Evolutionary conservation across 37 sponge, comb jelly and placozoan species (phyloP).

Genomic region (Corticium candelabrum): DNA sequence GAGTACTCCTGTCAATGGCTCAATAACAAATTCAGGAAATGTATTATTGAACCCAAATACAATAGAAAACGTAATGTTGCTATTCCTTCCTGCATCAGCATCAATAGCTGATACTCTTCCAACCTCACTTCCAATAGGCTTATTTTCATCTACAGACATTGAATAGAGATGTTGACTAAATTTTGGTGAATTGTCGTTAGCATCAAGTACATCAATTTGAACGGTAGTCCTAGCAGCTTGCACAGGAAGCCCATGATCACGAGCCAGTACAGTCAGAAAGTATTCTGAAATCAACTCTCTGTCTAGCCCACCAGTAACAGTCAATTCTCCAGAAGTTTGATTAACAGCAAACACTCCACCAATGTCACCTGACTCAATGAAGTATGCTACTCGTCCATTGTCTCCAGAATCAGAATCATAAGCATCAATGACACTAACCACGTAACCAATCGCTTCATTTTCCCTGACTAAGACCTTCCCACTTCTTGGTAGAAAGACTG

Average conservation of each 20-base stretch:
- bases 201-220: conserved; percentile 14
- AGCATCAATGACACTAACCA: background rate
- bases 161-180: conserved; percentile 6
- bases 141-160: background rate
- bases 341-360: conserved; percentile 1
- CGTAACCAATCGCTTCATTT: background rate
- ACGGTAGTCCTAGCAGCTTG: background rate
- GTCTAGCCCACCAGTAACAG: background rate
- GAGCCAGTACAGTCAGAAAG: background rate
- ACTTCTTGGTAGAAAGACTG: conserved; percentile 5
- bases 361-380: background rate
- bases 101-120: background rate
- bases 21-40: background rate
- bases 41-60: too few relatives aligned
- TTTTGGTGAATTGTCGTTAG: conserved; percentile 13
- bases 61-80: background rate
- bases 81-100: background rate
- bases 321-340: conserved; percentile 10
- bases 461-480: background rate
- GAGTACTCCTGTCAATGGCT: background rate
- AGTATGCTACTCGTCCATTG: background rate
- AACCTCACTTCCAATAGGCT: background rate
- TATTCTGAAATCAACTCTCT: conserved; percentile 7
- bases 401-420: conserved; percentile 15
- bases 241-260: background rate